Evolutionary conservation across 2,113 vertebrate species (phyloP), one percentile per base, ranked within the genome.

Genomic region (Pangasianodon gigas): DNA sequence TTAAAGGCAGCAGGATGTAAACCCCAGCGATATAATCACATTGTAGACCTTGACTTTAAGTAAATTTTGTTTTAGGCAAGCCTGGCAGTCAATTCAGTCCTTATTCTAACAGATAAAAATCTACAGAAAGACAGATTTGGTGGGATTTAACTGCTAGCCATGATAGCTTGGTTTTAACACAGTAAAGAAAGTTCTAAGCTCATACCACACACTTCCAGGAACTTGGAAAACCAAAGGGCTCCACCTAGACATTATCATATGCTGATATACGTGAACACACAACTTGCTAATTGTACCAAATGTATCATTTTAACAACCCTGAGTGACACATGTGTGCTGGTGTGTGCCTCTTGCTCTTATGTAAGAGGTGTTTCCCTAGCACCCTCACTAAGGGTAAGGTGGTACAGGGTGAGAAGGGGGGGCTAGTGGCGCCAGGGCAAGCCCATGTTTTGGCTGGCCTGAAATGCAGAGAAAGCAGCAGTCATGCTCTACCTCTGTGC

Each of bases 381-480:
- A 90, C 91, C 87, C 90, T 85, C 85, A 90, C 65, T 82, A 19
- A 65, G 74, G 83, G 65, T 85, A 88, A 19, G 79, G 37, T 84
- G 74, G 86, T 89, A 80, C 26, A 13, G 87, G 85, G 75, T 37
- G n/a, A 87, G 65, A 54, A 67, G 89, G 65, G 41, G 41, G 26
- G 48, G 74, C 65, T n/a, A 58, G 56, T 92, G 95, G 96, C 95
- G 96, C 96, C 96, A 94, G 19, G 67, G 91, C 91, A 18, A 91
- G 87, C 44, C 91, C 67, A 79, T 96, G 95, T 96, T 96, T 95
- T 96, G 96, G 93, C 95, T 96, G 88, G 82, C 0, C 82, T 91
- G 87, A 89, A 79, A 88, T 11, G 67, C 84, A 18, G 88, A 93
- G 85, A 93, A 94, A 93, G 94, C 93, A 93, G 91, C 65, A 87